Evolutionary conservation across 2,888 invertebrate genomes (phyloP), one percentile per base, ranked within the genome.

Genomic region (Pantelozetes paolii): DNA sequence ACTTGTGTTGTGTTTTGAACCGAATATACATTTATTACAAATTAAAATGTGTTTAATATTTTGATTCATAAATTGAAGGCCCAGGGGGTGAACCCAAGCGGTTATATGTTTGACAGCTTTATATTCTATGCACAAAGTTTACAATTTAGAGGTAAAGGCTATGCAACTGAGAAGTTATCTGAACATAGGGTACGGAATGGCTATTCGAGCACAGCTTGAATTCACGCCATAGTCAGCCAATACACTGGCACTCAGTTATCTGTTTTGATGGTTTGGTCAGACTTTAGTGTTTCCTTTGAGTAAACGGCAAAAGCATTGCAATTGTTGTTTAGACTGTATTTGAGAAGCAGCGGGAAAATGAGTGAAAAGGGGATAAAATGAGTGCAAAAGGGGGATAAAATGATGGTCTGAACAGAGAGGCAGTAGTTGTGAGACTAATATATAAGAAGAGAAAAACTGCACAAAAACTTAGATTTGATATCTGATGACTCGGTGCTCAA

Each of bases 211-310:
- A 26, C 57, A 57, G 57, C 57, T 57, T 57, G 57, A 57, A 23
- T 23, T 57, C 57, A 57, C 57, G 57, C 26, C 57, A 57, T 57
- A 23, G 57, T 57, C 26, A 57, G 23, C 13, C 13, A 57, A 26
- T 57, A 26, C 54, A 50, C 15, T 42, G 42, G 54, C 54, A 50
- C 18, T 50, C 18, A 13, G 54, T 50, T 50, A 13, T 57, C 3
- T 57, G 57, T 28, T 57, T 36, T 36, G 36, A 20, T 57, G 26
- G 20, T 57, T 48, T 57, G 57, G 57, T 57, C 57, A 57, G 28
- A 57, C 57, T 57, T 57, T 57, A 57, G 57, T 9, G 26, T 26
- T 57, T 57, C 57, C 57, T 57, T 57, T 57, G 57, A 57, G 26
- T 26, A 6, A 9, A 57, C 26, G 5, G 57, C 26, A 57, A 57